A percentile compares a stretch with the other conserved stretches of the same genome.
These are phyloP conservation scores for Philopotamus ludificatus DNA, from an alignment of 1,140 invertebrate genomes.

Conservation along the genomic window DNA sequence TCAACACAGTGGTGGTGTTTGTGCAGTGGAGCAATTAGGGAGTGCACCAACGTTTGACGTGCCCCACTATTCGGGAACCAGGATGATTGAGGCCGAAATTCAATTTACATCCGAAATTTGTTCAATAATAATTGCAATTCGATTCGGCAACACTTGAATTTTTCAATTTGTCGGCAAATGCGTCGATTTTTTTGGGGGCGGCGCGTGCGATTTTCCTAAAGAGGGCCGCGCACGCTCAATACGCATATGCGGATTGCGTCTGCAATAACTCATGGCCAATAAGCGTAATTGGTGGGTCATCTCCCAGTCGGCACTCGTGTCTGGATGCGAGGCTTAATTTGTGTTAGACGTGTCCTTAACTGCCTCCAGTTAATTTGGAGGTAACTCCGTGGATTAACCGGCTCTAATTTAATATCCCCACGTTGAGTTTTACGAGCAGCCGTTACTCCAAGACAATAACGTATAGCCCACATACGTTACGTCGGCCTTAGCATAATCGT, in stretches of 20 bases:
- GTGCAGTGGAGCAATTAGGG: background rate
- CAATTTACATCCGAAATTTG: background rate
- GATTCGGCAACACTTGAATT: background rate
- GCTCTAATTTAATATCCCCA: constrained; percentile 18
- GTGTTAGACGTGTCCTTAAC: background rate
- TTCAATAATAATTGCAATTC: background rate
- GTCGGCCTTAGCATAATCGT: constrained; percentile 15
- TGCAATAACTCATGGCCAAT: too few relatives aligned
- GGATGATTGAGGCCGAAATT: background rate
- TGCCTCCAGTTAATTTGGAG: constrained; percentile 16
- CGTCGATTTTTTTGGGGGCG: background rate
- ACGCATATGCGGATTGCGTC: too few relatives aligned
- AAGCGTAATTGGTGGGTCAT: background rate
- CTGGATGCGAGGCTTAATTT: background rate
- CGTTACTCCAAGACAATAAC: constrained; percentile 15
- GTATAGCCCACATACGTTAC: constrained; percentile 20
- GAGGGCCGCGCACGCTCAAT: too few relatives aligned
- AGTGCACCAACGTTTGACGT: background rate
- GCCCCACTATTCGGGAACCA: background rate
- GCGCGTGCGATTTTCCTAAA: too few relatives aligned
- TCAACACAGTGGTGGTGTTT: background rate
- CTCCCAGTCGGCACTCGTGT: background rate
- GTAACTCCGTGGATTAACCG: constrained; percentile 11
- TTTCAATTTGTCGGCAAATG: background rate
- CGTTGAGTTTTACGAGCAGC: background rate